Conservation (phyloP, 2,888 invertebrate genomes). For the Ectemnius lituratus region DNA sequence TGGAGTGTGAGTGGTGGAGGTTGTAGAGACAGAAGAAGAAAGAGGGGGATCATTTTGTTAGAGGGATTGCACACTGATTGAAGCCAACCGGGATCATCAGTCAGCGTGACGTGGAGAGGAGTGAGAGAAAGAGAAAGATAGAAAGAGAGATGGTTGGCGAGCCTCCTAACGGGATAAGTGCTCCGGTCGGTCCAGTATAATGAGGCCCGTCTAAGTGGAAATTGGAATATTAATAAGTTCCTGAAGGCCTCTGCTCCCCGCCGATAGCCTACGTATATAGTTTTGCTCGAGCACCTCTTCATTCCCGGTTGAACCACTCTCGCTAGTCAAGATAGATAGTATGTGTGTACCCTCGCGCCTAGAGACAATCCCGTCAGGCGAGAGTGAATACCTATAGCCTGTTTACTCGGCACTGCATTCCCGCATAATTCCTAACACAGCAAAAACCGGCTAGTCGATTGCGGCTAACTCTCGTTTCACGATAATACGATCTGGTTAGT, state of each 20-base stretch:
- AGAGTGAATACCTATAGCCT: not conserved
- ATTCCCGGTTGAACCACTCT: not conserved
- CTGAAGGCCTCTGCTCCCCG: not conserved
- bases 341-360: not conserved
- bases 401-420: not conserved
- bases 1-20: constrained; percentile 15
- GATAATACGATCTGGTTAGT: too few species aligned
- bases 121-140: too few species aligned
- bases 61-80: constrained; percentile 22
- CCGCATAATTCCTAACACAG: not conserved
- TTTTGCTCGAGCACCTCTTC: not conserved
- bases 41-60: constrained; percentile 10
- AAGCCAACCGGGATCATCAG: constrained; percentile 14
- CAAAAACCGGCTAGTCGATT: not conserved
- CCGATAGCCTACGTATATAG: not conserved
- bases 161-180: constrained; percentile 24
- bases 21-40: not conserved
- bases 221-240: constrained; percentile 25
- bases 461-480: too few species aligned
- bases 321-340: not conserved
- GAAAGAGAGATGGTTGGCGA: constrained; percentile 3
- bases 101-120: constrained; percentile 13
- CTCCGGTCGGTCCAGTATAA: constrained; percentile 11
- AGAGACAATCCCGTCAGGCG: not conserved
- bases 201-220: constrained; percentile 22